These are phyloP conservation scores for Neotoxoptera formosana DNA, from an alignment of 1,140 invertebrate species.

Conservation along the genomic window DNA sequence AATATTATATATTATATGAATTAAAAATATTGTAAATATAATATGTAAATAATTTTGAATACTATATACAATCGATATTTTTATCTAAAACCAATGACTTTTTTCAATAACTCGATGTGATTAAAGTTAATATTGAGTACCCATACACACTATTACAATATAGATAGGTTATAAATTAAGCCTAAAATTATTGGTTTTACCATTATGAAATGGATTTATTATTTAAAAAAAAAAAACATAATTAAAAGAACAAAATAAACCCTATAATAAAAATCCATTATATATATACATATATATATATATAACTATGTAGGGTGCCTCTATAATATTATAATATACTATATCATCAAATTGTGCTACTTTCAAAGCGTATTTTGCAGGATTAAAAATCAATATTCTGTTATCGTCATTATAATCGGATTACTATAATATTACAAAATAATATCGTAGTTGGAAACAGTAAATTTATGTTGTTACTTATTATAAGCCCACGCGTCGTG, in stretches of 20 bases:
- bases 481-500: neutral
- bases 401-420: neutral
- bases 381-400: conserved; percentile 11
- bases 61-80: neutral
- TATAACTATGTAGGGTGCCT: neutral
- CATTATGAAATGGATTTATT: neutral
- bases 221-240: conserved; percentile 8
- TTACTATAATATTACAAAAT: conserved; percentile 10
- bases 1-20: too few relatives aligned
- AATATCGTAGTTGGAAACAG: neutral
- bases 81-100: neutral
- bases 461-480: neutral
- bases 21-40: neutral
- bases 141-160: neutral
- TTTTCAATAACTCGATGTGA: neutral
- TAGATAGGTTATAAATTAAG: too few relatives aligned
- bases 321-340: neutral
- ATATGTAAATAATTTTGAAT: neutral
- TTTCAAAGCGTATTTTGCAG: neutral
- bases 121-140: too few relatives aligned
- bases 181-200: neutral
- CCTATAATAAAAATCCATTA: neutral
- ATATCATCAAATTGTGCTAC: neutral
- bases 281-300: too few relatives aligned
- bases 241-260: too few relatives aligned